Evolutionary conservation across 2,113 vertebrate species (phyloP), one percentile per base, ranked within the genome.

Genomic region (Alethe diademata): DNA sequence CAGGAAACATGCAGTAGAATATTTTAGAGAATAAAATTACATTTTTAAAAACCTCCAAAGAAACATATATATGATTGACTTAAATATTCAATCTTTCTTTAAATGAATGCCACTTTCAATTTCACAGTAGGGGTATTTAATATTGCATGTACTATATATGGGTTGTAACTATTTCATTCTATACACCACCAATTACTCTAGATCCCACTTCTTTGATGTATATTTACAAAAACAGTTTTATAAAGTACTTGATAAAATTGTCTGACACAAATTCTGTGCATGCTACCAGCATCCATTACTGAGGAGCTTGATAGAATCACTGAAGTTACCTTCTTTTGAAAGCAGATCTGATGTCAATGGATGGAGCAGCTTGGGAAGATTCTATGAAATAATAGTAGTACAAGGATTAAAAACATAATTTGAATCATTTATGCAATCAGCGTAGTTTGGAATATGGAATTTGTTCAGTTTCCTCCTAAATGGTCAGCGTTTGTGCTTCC

Each of bases 261-360:
- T 54, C 65, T 61, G 58, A 10, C 65, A 47, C 33, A 40, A 31
- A 25, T 54, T 89, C 25, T 56, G 9, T 74, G 22, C n/a, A 12
- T 45, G 11, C 51, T 93, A 78, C 85, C 47, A 78, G 65, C 76
- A 69, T 42, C 71, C 26, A 24, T 67, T 78, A 45, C 54, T 62
- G 15, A 76, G 73, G 62, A 92, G 28, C 60, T 83, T 66, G 64
- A 62, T 17, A 84, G 67, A 47, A 78, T 58, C 42, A 80, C 50
- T 62, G 54, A 86, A 86, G 92, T 99, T 99, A 99, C 99, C 99
- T 99, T 98, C 99, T 99, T 98, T 99, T 99, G 98, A 99, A 99
- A 96, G 99, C 99, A 94, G 99, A 99, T 96, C 99, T 98, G 98
- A 99, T 99, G 96, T 99, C 99, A 97, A 99, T 98, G 96, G 90